Conservation (phyloP, 2,113 vertebrate species). For the Eira barbara region DNA sequence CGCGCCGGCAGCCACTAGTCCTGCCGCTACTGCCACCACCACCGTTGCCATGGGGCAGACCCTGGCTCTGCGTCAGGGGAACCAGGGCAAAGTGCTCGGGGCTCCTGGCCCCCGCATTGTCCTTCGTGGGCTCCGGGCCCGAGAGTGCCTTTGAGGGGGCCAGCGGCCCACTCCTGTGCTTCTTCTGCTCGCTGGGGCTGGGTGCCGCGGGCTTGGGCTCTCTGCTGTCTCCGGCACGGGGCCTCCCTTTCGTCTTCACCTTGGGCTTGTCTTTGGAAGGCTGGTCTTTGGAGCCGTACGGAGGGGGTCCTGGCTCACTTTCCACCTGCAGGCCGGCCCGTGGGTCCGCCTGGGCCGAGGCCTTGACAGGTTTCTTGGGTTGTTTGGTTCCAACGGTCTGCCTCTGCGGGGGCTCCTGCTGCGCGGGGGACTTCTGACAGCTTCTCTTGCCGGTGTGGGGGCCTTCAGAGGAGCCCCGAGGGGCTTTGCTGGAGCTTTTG, state of each 20-base stretch:
- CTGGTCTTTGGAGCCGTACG: slow-evolving; percentile 75
- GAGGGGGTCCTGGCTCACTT: slow-evolving; percentile 72
- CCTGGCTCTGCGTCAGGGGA: slow-evolving; percentile 76
- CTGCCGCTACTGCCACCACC: not conserved
- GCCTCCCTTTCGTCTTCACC: slow-evolving; percentile 87
- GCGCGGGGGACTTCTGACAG: slow-evolving; percentile 71
- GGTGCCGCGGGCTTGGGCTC: slow-evolving; percentile 70
- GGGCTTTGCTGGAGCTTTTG: slow-evolving; percentile 40
- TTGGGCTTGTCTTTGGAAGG: slow-evolving; percentile 86
- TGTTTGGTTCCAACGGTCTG: slow-evolving; percentile 80
- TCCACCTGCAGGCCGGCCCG: slow-evolving; percentile 76
- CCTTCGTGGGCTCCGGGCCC: slow-evolving; percentile 61
- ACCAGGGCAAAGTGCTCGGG: slow-evolving; percentile 51
- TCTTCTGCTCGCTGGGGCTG: slow-evolving; percentile 74
- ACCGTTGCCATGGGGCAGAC: not conserved
- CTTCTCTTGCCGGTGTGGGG: slow-evolving; percentile 64
- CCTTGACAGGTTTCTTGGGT: slow-evolving; percentile 78
- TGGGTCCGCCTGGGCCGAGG: not conserved
- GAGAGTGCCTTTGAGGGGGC: slow-evolving; percentile 52
- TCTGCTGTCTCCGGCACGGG: slow-evolving; percentile 70
- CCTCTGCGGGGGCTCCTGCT: not conserved
- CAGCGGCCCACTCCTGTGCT: slow-evolving; percentile 68
- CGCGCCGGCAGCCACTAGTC: slow-evolving; percentile 73
- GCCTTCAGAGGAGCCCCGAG: slow-evolving; percentile 60
- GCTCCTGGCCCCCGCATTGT: slow-evolving; percentile 13